Evolutionary conservation across 2,797 vertebrate species (phyloP).

Genomic region (Muraenolepis orangiensis): DNA sequence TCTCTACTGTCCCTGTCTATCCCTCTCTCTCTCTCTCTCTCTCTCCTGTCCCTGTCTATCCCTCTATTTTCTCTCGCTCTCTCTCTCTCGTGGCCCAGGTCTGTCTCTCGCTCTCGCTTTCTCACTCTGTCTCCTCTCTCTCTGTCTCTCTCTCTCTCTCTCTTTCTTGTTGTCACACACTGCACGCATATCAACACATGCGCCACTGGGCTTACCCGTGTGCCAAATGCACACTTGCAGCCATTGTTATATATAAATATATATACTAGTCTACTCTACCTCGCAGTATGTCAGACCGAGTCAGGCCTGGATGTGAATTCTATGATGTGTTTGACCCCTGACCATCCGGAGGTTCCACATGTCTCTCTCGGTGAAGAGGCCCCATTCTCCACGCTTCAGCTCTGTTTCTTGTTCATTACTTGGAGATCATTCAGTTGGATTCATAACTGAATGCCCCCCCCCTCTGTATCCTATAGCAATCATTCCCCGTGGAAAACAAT

Average conservation of each 20-base stretch:
- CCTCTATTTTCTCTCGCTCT: too few species aligned
- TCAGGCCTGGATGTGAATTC: not conserved
- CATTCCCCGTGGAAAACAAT: constrained; percentile 4
- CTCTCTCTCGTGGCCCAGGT: too few species aligned
- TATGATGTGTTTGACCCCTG: not conserved
- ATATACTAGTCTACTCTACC: too few species aligned
- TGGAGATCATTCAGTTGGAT: not conserved
- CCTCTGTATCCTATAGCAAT: not conserved
- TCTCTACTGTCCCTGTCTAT: not conserved
- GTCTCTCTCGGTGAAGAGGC: too few species aligned
- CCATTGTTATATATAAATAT: too few species aligned
- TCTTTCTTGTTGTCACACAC: not conserved
- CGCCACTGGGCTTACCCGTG: not conserved
- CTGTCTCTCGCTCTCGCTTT: not conserved
- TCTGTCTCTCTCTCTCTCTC: too few species aligned
- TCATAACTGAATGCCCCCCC: not conserved
- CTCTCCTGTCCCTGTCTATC: too few species aligned
- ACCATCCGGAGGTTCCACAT: not conserved
- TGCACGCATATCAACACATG: not conserved
- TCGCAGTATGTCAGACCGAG: too few species aligned
- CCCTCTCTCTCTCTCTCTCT: not conserved
- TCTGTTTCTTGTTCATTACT: not conserved
- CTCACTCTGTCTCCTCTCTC: not conserved
- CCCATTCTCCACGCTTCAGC: not conserved
- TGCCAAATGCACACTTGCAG: not conserved